Percentiles rank a stretch among this genome's conserved stretches.
These are phyloP conservation scores for Notolepis coatsorum DNA, from an alignment of 2,797 vertebrate species.

Conservation along the genomic window DNA sequence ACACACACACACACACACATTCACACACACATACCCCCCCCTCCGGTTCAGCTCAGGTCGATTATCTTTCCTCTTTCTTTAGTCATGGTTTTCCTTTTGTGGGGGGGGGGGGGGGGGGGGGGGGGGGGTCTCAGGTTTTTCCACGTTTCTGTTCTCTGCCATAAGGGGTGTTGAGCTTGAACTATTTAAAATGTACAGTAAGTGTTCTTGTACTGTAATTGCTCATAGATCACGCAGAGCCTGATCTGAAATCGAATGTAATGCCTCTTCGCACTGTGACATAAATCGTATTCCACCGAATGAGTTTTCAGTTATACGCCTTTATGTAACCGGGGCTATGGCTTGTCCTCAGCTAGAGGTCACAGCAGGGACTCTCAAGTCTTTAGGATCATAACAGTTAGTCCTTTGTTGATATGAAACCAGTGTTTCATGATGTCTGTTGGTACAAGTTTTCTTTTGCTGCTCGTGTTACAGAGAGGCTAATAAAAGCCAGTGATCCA, in stretches of 20 bases:
- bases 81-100: constrained; percentile 3
- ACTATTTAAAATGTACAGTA: not conserved
- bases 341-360: constrained; percentile 11
- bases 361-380: constrained; percentile 8
- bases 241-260: constrained; percentile 3
- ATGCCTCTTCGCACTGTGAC: constrained; percentile 38
- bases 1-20: too few relatives aligned
- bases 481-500: too few relatives aligned
- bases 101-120: too few relatives aligned
- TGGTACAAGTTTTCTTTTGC: too few relatives aligned
- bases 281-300: not conserved
- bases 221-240: not conserved
- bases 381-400: not conserved
- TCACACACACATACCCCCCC: too few relatives aligned
- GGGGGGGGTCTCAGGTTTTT: constrained; percentile 14
- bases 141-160: constrained; percentile 29
- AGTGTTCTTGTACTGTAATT: not conserved
- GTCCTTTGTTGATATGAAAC: too few relatives aligned
- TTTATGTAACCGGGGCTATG: constrained; percentile 19
- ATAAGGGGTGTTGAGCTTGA: constrained; percentile 27
- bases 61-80: constrained; percentile 4
- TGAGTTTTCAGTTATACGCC: not conserved
- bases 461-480: too few relatives aligned
- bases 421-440: too few relatives aligned
- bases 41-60: too few relatives aligned